phyloP scores from a whole-genome alignment of 2,113 vertebrate genomes.

The Colaptes auratus region DNA sequence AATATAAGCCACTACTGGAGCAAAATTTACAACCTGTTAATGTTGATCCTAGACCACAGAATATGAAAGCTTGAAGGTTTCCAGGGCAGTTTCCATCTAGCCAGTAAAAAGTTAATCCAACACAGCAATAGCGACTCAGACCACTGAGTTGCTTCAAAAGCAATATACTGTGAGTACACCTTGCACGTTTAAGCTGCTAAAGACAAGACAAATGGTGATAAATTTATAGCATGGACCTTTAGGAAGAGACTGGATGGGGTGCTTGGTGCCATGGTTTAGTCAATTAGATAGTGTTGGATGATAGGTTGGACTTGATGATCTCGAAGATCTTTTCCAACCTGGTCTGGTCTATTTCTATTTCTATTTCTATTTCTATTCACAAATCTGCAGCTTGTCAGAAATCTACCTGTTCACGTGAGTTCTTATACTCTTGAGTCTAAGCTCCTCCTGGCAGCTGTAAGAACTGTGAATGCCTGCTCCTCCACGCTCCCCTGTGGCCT shows the following conservation, averaged over 20 bases:
- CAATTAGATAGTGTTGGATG: too few species aligned
- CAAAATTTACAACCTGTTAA: background rate
- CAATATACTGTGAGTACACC: background rate
- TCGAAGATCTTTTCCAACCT: too few species aligned
- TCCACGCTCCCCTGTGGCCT: accelerated
- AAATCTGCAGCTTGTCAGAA: background rate
- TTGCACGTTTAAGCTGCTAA: background rate
- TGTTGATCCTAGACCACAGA: background rate
- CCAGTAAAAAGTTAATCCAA: background rate
- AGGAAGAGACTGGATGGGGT: background rate
- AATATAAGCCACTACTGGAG: background rate
- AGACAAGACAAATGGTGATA: background rate
- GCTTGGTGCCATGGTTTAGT: too few species aligned
- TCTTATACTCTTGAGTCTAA: background rate
- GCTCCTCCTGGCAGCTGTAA: background rate
- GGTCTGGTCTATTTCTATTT: too few species aligned
- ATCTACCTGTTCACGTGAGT: background rate
- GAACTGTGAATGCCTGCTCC: background rate
- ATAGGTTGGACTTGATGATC: too few species aligned
- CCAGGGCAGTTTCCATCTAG: background rate
- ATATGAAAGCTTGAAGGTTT: background rate
- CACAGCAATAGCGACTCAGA: background rate
- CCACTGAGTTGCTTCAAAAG: background rate
- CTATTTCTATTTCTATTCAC: too few species aligned
- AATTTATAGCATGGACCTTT: background rate